Conservation (phyloP, 2,888 invertebrate species). For the Calliphora vomitoria region DNA sequence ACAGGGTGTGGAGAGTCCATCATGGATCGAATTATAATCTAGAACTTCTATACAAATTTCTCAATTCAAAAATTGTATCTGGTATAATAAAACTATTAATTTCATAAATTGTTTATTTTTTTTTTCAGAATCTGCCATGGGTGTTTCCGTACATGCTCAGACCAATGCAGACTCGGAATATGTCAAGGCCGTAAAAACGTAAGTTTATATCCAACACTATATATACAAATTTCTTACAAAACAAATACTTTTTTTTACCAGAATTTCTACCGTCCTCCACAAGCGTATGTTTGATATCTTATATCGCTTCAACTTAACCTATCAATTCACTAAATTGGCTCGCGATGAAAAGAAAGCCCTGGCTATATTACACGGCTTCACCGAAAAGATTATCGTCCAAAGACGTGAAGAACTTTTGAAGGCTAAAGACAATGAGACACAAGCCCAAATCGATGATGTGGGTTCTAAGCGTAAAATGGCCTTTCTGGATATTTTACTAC, state of each 20-base stretch:
- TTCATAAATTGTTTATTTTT: slow-evolving; percentile 31
- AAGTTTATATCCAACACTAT: slow-evolving; percentile 78
- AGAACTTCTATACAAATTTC: too few relatives aligned
- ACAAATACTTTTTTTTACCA: slow-evolving; percentile 45
- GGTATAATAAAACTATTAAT: neutral
- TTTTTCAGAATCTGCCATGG: slow-evolving; percentile 93
- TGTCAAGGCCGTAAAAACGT: slow-evolving; percentile 90
- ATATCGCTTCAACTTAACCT: slow-evolving; percentile 82
- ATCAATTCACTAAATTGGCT: slow-evolving; percentile 86
- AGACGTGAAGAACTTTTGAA: slow-evolving; percentile 82
- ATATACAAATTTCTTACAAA: neutral
- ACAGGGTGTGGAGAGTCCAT: too few relatives aligned
- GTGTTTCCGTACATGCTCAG: slow-evolving; percentile 90
- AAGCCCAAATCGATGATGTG: slow-evolving; percentile 79
- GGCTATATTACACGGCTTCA: slow-evolving; percentile 85
- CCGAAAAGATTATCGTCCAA: slow-evolving; percentile 86
- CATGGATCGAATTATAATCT: too few relatives aligned
- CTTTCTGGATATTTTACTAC: slow-evolving; percentile 88
- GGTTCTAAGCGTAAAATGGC: slow-evolving; percentile 88
- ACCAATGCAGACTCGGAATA: slow-evolving; percentile 88
- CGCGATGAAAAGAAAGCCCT: slow-evolving; percentile 85
- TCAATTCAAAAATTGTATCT: too few relatives aligned
- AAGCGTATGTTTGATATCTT: slow-evolving; percentile 83
- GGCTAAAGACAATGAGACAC: slow-evolving; percentile 46
- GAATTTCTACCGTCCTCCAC: slow-evolving; percentile 83